Conservation (phyloP, 2,797 vertebrate genomes). For the Cynopterus sphinx region DNA sequence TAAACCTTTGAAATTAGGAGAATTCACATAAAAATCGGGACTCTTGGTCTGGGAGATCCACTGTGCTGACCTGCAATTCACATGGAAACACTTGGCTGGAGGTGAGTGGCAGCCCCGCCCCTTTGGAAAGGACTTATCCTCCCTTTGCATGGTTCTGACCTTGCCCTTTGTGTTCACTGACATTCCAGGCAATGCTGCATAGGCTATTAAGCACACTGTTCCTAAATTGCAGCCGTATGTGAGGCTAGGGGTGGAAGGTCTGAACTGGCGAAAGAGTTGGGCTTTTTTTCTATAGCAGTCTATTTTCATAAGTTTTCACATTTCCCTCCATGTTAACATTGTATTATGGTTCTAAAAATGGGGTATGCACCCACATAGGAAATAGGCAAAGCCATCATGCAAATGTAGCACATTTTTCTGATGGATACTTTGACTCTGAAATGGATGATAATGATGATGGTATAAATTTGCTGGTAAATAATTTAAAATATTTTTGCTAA, state of each 20-base stretch:
- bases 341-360: not conserved
- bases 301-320: not conserved
- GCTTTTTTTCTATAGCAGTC: not conserved
- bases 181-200: not conserved
- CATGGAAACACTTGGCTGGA: not conserved
- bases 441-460: not conserved
- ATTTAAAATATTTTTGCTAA: not conserved
- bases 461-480: not conserved
- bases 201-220: not conserved
- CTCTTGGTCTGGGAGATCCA: not conserved
- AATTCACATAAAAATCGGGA: not conserved
- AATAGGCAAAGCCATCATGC: not conserved
- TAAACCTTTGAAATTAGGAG: not conserved
- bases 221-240: constrained; percentile 16
- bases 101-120: not conserved
- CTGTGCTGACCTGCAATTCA: not conserved
- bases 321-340: not conserved
- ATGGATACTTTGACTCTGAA: not conserved
- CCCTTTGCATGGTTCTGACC: not conserved
- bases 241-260: not conserved
- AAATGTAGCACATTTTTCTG: not conserved
- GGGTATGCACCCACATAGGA: not conserved
- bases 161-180: constrained; percentile 9
- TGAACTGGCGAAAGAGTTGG: not conserved
- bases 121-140: not conserved